phyloP scores from a whole-genome alignment of 2,888 invertebrate species.

The Stratiomys singularior region DNA sequence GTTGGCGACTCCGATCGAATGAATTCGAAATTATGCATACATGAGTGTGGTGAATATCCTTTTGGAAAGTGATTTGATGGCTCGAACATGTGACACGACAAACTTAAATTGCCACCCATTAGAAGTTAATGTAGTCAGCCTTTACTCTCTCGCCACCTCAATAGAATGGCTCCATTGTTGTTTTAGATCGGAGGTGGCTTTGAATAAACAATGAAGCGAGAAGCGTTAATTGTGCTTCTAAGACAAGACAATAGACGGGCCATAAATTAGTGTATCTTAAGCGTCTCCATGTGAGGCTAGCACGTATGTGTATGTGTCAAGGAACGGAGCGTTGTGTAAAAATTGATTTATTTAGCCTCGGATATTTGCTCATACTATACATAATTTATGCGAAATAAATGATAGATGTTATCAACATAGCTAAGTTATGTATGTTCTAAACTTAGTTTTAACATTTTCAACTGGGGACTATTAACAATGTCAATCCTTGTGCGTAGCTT shows the following conservation, averaged over 20 bases:
- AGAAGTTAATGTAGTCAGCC: neutral
- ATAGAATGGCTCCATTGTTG: conserved; percentile 3
- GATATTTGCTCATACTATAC: too few species aligned
- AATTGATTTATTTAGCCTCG: too few species aligned
- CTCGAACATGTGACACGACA: neutral
- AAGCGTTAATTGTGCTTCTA: conserved; percentile 44
- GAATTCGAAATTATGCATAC: neutral
- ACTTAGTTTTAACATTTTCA: too few species aligned
- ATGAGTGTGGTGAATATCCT: conserved; percentile 11
- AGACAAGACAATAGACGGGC: conserved; percentile 47
- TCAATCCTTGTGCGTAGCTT: too few species aligned
- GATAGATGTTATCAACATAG: too few species aligned
- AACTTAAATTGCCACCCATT: neutral
- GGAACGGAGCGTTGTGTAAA: too few species aligned
- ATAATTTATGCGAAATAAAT: too few species aligned
- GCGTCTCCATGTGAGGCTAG: neutral
- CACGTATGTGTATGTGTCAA: neutral
- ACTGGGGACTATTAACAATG: too few species aligned
- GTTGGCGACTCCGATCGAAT: neutral
- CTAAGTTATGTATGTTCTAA: too few species aligned
- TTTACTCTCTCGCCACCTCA: neutral
- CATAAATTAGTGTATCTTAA: conserved; percentile 43
- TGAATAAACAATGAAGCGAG: conserved; percentile 48
- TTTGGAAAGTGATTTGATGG: neutral
- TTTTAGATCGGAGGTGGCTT: conserved; percentile 14